Percentiles rank a stretch among this genome's conserved stretches.
Conservation (phyloP, 2,888 invertebrate species). For the Troides helena region DNA sequence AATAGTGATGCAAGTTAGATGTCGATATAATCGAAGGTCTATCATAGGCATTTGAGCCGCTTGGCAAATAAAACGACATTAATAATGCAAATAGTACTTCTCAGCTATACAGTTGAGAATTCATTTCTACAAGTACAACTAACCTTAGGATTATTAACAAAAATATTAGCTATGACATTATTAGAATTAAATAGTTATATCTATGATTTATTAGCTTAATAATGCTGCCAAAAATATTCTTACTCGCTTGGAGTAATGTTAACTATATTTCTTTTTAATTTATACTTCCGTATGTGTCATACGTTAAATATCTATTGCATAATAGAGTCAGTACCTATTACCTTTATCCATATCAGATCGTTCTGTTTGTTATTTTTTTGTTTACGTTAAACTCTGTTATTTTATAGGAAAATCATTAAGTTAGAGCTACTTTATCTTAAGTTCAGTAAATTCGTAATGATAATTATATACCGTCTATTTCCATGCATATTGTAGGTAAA, state of each 20-base stretch:
- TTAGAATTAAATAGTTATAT: too few species aligned
- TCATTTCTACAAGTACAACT: too few species aligned
- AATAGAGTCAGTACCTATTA: constrained; percentile 67
- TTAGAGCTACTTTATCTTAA: not conserved
- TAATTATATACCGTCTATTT: too few species aligned
- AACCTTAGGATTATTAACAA: too few species aligned
- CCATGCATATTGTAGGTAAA: too few species aligned
- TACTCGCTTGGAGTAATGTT: too few species aligned
- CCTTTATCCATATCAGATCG: constrained; percentile 67
- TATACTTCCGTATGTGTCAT: not conserved
- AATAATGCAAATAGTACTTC: constrained; percentile 13
- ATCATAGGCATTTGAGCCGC: constrained; percentile 5
- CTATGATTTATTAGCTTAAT: too few species aligned
- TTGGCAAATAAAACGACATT: constrained; percentile 11
- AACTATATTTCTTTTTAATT: not conserved
- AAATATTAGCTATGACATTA: too few species aligned
- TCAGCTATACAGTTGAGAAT: too few species aligned
- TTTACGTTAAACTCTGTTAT: not conserved
- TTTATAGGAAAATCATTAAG: not conserved
- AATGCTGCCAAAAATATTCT: too few species aligned
- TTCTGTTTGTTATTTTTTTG: constrained; percentile 66
- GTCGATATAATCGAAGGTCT: constrained; percentile 9
- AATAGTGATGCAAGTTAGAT: constrained; percentile 32
- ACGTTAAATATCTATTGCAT: constrained; percentile 39
- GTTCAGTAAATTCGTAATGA: not conserved